Conservation (phyloP, 2,797 vertebrate genomes). For the Arctocebus calabarensis region DNA sequence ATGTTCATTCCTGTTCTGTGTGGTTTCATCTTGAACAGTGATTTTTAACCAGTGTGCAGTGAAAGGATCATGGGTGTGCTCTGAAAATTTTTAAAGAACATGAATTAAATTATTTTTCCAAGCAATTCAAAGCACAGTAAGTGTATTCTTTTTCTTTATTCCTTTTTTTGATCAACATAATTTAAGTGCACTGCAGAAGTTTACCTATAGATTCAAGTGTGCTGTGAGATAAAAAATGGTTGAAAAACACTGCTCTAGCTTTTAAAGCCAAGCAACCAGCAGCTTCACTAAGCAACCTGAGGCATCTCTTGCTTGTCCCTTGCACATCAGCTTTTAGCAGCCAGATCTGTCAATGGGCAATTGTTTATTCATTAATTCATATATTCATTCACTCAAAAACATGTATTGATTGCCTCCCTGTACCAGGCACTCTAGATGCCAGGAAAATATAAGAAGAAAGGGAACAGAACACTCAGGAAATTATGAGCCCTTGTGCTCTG, state of each 20-base stretch:
- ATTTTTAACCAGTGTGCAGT: too few species aligned
- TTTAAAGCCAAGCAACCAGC: neutral
- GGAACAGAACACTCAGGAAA: neutral
- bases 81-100: too few species aligned
- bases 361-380: neutral
- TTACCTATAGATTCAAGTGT: too few species aligned
- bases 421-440: neutral
- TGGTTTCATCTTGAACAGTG: neutral
- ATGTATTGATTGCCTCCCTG: neutral
- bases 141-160: too few species aligned
- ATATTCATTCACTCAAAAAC: constrained; percentile 30
- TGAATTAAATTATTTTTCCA: too few species aligned
- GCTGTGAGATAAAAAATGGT: too few species aligned
- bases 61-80: too few species aligned
- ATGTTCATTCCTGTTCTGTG: neutral
- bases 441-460: neutral
- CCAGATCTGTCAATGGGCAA: neutral
- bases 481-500: neutral
- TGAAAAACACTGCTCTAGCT: neutral
- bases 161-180: too few species aligned
- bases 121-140: too few species aligned
- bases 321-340: neutral
- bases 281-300: neutral
- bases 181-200: too few species aligned
- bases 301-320: neutral